These are phyloP conservation scores for Calliphora vomitoria DNA, from an alignment of 2,888 invertebrate genomes.

Conservation along the genomic window DNA sequence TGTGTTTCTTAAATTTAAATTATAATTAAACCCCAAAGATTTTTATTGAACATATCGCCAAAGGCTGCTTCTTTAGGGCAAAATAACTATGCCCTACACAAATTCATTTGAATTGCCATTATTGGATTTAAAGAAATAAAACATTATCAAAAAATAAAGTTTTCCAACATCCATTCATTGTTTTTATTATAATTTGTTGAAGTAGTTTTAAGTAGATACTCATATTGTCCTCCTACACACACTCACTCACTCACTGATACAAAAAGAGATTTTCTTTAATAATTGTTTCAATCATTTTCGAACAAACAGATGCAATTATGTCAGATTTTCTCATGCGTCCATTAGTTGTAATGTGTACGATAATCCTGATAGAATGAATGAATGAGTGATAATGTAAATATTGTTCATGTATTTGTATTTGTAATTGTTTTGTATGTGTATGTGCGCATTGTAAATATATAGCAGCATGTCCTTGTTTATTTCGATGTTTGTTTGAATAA, in stretches of 20 bases:
- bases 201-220: background rate
- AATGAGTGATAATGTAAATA: conserved; percentile 57
- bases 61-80: background rate
- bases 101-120: background rate
- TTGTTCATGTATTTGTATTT: conserved; percentile 42
- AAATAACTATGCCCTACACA: background rate
- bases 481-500: conserved; percentile 24
- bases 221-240: background rate
- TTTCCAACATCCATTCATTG: background rate
- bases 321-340: conserved; percentile 74
- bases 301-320: conserved; percentile 68
- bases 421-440: conserved; percentile 28
- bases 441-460: conserved; percentile 26
- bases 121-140: background rate
- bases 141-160: background rate
- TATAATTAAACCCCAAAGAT: background rate
- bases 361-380: conserved; percentile 62
- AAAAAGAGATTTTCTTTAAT: conserved; percentile 43
- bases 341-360: conserved; percentile 68
- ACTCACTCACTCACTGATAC: background rate
- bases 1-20: background rate
- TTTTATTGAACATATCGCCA: background rate
- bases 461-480: conserved; percentile 45
- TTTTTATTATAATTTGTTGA: background rate
- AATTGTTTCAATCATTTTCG: conserved; percentile 55